Base-by-base conservation (phyloP, 1,140 invertebrate genomes). In the Lepeophtheirus salmonis region DNA sequence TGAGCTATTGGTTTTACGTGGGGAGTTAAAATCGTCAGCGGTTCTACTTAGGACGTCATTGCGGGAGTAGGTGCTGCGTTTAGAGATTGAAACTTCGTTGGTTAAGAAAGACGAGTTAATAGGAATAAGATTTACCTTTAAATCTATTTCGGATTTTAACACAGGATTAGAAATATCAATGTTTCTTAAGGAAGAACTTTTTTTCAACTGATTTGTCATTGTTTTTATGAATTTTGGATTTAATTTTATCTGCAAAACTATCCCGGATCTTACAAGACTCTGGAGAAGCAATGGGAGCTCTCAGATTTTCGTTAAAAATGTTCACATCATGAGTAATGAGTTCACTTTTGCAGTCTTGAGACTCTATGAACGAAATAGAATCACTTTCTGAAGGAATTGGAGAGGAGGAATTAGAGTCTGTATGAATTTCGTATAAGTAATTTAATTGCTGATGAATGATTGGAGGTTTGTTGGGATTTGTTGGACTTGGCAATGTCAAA, bases 391-490 rank as follows among this genome's bases (percentile, higher is more conserved):
- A 41, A 41, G 6, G 30, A 41, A 41, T 41, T 10, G 6, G 6
- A 10, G 6, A 6, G 30, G n/a, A 41, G n/a, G n/a, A n/a, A n/a
- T n/a, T n/a, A n/a, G n/a, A n/a, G n/a, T n/a, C n/a, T n/a, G n/a
- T n/a, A n/a, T n/a, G n/a, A n/a, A n/a, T n/a, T n/a, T n/a, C n/a
- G n/a, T n/a, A n/a, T n/a, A n/a, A n/a, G n/a, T n/a, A n/a, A n/a
- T n/a, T 50, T n/a, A 17, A 6, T 18, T 20, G 41, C 21, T 53
- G 50, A 51, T 61, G 49, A 22, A 59, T 63, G 20, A 63, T 60
- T 0, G 56, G 59, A 26, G 62, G 57, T 24, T 52, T 60, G 48
- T 61, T 61, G n/a, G 56, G 56, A 60, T 30, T 53, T 16, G 41
- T 63, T 17, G 56, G 50, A 20, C 41, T 61, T 18, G 57, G 62